Evolutionary conservation across 2,113 vertebrate genomes (phyloP).

Genomic region (Rhodinocichla rosea): DNA sequence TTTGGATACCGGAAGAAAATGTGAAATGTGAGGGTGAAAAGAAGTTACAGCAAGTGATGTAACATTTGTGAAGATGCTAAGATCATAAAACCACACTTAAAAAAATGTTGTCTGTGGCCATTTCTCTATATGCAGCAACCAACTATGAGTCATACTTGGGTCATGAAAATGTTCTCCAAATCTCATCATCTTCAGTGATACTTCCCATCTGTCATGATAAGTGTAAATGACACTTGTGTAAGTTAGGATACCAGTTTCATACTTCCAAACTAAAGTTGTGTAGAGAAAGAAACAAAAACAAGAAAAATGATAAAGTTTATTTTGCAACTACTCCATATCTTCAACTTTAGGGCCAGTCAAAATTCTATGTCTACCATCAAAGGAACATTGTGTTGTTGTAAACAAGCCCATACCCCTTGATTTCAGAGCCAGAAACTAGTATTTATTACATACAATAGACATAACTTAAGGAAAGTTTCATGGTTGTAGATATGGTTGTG

Average conservation of each 20-base stretch:
- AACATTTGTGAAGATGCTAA: background rate
- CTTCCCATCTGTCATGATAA: background rate
- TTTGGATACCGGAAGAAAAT: background rate
- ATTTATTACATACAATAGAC: background rate
- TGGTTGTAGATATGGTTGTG: background rate
- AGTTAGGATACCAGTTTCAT: background rate
- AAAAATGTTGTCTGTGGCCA: rapidly evolving
- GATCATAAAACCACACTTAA: background rate
- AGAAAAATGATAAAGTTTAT: background rate
- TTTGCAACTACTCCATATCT: background rate
- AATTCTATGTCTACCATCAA: background rate
- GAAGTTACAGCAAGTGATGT: background rate
- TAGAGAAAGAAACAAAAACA: background rate
- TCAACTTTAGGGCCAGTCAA: background rate
- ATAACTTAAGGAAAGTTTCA: background rate
- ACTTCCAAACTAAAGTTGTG: background rate
- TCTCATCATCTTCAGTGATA: background rate
- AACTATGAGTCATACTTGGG: background rate
- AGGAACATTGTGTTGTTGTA: background rate
- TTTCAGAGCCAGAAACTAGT: background rate
- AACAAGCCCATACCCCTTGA: background rate
- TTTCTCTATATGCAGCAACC: background rate
- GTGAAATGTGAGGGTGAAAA: background rate
- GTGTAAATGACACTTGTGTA: background rate
- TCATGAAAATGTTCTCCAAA: background rate